phyloP scores from a whole-genome alignment of 2,797 vertebrate species.

The Galaxias olidus region DNA sequence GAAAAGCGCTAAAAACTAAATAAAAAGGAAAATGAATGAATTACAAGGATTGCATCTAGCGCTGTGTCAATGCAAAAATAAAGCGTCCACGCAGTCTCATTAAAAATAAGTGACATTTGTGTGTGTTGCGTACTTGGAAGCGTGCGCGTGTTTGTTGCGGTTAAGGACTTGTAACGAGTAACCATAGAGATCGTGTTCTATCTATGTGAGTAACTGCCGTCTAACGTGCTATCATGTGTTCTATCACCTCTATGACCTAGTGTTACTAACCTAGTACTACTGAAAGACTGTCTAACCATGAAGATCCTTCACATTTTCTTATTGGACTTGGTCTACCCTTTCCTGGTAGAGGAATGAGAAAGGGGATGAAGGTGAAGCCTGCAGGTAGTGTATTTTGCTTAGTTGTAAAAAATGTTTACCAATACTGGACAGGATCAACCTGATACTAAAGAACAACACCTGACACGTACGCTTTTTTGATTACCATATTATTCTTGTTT shows the following conservation, averaged over 20 bases:
- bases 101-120: no score
- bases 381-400: constrained; percentile 35
- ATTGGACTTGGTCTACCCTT: constrained; percentile 9
- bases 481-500: neutral
- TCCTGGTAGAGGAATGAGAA: constrained; percentile 12
- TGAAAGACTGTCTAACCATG: constrained; percentile 1
- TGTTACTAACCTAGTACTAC: constrained; percentile 14
- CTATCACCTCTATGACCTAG: constrained; percentile 25
- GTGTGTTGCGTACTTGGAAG: constrained; percentile 11
- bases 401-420: neutral
- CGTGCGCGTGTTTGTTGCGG: constrained; percentile 13
- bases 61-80: no score
- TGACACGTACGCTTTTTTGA: neutral
- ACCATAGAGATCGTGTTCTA: no score
- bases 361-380: constrained; percentile 45
- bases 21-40: neutral
- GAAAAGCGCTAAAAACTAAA: neutral
- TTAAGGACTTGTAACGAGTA: constrained; percentile 31
- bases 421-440: neutral
- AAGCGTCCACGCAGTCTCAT: no score
- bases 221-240: no score
- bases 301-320: constrained; percentile 9
- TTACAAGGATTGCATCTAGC: no score
- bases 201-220: no score
- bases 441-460: neutral